Percentiles rank a stretch among this genome's conserved stretches.
phyloP scores from a whole-genome alignment of 2,888 invertebrate species.

The Helicoverpa assulta region DNA sequence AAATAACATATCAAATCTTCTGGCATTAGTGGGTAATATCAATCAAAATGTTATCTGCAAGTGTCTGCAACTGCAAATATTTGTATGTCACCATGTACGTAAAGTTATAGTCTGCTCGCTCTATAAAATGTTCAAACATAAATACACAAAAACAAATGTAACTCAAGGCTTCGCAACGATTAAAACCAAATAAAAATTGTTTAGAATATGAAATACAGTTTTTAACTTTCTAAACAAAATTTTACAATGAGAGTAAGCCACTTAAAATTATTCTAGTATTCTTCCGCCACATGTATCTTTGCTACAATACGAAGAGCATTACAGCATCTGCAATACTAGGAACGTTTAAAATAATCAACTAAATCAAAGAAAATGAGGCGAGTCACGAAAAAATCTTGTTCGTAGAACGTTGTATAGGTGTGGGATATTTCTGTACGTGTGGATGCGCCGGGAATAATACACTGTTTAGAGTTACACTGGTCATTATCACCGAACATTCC shows the following conservation, averaged over 20 bases:
- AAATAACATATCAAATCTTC: slow-evolving; percentile 19
- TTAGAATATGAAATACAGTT: too few relatives aligned
- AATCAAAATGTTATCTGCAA: slow-evolving; percentile 47
- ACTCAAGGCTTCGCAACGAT: too few relatives aligned
- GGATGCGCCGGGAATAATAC: slow-evolving; percentile 61
- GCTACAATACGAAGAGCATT: slow-evolving; percentile 14
- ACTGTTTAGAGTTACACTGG: slow-evolving; percentile 52
- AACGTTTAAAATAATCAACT: slow-evolving; percentile 51
- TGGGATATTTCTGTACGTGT: slow-evolving; percentile 69
- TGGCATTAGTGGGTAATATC: slow-evolving; percentile 33
- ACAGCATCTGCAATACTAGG: slow-evolving; percentile 39
- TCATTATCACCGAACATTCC: slow-evolving; percentile 63
- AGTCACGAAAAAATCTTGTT: slow-evolving; percentile 61
- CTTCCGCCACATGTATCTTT: slow-evolving; percentile 8
- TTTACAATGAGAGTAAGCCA: not conserved
- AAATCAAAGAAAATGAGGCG: slow-evolving; percentile 62
- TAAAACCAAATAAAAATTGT: too few relatives aligned
- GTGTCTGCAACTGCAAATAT: slow-evolving; percentile 44
- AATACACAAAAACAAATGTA: too few relatives aligned
- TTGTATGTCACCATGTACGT: slow-evolving; percentile 6
- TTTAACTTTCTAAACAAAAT: too few relatives aligned
- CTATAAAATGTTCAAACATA: not conserved
- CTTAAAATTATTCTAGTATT: slow-evolving; percentile 12
- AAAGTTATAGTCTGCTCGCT: slow-evolving; percentile 10
- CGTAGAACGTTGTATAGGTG: slow-evolving; percentile 59